Percentiles rank a stretch among this genome's conserved stretches.
Conservation (phyloP, 1,140 invertebrate species). For the Saccostrea echinata region DNA sequence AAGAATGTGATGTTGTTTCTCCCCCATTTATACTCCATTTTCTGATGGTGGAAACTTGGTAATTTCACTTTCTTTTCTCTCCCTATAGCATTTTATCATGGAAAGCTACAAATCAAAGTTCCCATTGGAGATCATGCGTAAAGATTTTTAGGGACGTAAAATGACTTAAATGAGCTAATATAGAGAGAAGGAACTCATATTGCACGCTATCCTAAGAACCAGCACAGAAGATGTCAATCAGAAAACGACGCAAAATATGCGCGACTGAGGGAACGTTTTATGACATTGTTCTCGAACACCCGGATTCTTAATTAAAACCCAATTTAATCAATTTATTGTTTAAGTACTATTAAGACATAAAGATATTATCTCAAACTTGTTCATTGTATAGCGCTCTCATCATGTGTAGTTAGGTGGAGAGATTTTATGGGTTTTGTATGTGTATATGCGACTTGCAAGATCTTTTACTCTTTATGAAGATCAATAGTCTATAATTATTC, state of each 20-base stretch:
- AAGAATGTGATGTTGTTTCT: background rate
- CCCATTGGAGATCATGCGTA: background rate
- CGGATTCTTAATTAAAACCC: conserved; percentile 17
- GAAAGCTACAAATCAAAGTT: conserved; percentile 19
- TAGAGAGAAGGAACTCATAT: background rate
- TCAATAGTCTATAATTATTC: background rate
- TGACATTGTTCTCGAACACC: background rate
- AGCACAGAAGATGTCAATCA: background rate
- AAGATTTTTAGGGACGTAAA: conserved; percentile 1
- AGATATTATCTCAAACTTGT: conserved; percentile 21
- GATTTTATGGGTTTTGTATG: background rate
- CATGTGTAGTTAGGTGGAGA: background rate
- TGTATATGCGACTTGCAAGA: background rate
- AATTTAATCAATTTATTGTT: conserved; percentile 30
- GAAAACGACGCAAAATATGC: background rate
- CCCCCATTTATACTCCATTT: background rate
- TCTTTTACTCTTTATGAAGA: background rate
- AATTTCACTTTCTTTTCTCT: conserved; percentile 18
- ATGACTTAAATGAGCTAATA: background rate
- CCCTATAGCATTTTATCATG: conserved; percentile 17
- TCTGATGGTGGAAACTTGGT: conserved; percentile 12
- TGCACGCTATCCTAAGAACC: background rate
- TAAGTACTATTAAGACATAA: background rate
- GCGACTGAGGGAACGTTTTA: background rate
- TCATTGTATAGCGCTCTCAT: conserved; percentile 10